A percentile compares a stretch with the other conserved stretches of the same genome.
Conservation (phyloP, 2,113 vertebrate genomes). For the Vidua chalybeata region DNA sequence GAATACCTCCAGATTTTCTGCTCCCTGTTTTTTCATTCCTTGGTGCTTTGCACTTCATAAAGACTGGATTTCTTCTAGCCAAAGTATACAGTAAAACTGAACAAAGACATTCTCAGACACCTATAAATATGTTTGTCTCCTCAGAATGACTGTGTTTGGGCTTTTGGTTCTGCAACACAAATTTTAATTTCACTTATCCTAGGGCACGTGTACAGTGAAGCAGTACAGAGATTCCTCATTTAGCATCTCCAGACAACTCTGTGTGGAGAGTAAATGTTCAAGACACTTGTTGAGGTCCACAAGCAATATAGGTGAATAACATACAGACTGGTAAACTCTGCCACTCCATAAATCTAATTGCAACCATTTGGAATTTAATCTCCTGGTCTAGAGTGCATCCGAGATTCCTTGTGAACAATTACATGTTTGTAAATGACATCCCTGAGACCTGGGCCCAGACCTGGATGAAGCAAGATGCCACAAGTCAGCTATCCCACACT, state of each 20-base stretch:
- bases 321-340: neutral
- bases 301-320: neutral
- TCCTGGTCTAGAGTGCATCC: neutral
- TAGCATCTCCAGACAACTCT: neutral
- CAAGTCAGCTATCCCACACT: neutral
- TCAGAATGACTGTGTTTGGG: neutral
- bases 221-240: neutral
- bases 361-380: neutral
- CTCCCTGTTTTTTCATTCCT: neutral
- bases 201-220: accelerated
- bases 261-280: neutral
- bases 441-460: neutral
- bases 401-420: neutral
- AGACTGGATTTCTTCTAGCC: neutral
- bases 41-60: neutral
- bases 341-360: neutral
- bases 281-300: neutral
- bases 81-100: neutral
- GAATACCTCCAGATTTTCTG: neutral
- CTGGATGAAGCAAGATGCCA: neutral
- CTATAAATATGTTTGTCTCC: neutral
- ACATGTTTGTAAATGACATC: neutral
- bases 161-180: neutral
- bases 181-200: neutral
- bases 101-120: neutral